Conservation (phyloP, 2,888 invertebrate species). For the Dynastes grantii region DNA sequence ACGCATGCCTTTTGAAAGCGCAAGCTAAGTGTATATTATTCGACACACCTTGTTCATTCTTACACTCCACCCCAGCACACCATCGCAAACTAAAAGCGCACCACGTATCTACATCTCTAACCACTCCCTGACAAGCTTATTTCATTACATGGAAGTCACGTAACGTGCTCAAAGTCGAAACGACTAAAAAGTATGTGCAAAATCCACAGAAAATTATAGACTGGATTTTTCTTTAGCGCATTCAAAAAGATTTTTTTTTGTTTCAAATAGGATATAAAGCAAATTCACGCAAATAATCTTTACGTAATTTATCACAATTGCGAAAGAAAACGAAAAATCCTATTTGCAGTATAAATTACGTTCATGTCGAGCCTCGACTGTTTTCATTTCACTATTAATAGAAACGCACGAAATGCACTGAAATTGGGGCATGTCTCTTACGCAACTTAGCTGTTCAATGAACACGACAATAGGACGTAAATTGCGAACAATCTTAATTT, state of each 20-base stretch:
- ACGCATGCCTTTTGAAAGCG: not conserved
- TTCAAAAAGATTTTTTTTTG: not conserved
- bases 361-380: not conserved
- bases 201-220: not conserved
- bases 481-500: not conserved
- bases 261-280: too few relatives aligned
- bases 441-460: not conserved
- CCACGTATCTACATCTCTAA: not conserved
- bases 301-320: not conserved
- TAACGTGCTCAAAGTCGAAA: not conserved
- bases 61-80: not conserved
- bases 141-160: conserved; percentile 9
- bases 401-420: conserved; percentile 11
- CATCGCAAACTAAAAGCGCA: conserved; percentile 8
- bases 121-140: conserved; percentile 14
- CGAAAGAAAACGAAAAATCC: not conserved
- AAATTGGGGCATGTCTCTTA: conserved; percentile 1
- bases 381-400: conserved; percentile 5
- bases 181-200: conserved; percentile 2
- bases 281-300: not conserved
- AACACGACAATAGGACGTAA: not conserved
- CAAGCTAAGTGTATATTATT: conserved; percentile 6
- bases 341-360: not conserved
- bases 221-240: not conserved
- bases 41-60: conserved; percentile 1